A percentile compares a stretch with the other conserved stretches of the same genome.
Evolutionary conservation across 2,797 vertebrate species (phyloP).

Genomic region (Tachyglossus aculeatus): DNA sequence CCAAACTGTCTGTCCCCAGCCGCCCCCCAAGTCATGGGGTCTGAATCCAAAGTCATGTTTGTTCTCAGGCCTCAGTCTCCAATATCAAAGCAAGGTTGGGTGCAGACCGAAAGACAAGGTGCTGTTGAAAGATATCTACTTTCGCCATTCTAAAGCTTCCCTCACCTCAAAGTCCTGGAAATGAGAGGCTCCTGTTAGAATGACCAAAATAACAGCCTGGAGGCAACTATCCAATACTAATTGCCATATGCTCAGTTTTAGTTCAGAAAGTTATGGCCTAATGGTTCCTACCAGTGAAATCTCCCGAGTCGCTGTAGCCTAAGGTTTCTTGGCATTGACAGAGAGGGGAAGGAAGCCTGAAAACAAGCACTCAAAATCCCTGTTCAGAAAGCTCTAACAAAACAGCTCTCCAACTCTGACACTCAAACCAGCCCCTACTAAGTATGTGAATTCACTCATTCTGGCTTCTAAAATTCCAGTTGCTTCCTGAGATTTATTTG

Average conservation of each 20-base stretch:
- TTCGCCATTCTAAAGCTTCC: too few relatives aligned
- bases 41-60: too few relatives aligned
- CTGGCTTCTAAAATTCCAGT: constrained; percentile 39
- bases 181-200: constrained; percentile 35
- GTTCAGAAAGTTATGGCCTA: constrained; percentile 52
- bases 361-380: constrained; percentile 37
- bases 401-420: constrained; percentile 31
- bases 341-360: constrained; percentile 50
- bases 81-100: too few relatives aligned
- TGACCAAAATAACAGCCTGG: constrained; percentile 48
- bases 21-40: too few relatives aligned
- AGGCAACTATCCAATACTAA: constrained; percentile 58
- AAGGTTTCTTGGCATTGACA: constrained; percentile 56
- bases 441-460: constrained; percentile 53
- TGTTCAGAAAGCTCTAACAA: constrained; percentile 35
- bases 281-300: constrained; percentile 48
- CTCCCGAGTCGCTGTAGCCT: constrained; percentile 47
- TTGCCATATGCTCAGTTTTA: constrained; percentile 61
- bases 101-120: too few relatives aligned
- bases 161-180: too few relatives aligned
- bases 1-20: too few relatives aligned
- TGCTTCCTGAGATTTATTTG: constrained; percentile 22
- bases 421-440: constrained; percentile 46
- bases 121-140: too few relatives aligned
- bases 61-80: too few relatives aligned